phyloP scores from a whole-genome alignment of 2,797 vertebrate genomes.

The Acanthurus leucopareius region DNA sequence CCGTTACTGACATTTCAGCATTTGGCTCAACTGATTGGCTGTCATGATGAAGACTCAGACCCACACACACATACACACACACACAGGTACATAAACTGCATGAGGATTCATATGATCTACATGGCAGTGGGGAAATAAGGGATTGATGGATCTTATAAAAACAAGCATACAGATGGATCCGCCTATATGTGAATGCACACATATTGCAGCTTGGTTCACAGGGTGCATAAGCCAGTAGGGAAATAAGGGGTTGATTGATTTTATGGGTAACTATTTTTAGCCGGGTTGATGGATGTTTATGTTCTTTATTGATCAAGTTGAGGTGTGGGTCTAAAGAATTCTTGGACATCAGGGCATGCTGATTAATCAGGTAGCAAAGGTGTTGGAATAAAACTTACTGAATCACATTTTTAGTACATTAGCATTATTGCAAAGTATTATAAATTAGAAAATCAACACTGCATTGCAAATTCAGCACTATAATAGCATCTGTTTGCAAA shows the following conservation, averaged over 20 bases:
- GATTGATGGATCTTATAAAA: conserved; percentile 61
- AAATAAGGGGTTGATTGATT: conserved; percentile 79
- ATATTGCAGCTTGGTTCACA: conserved; percentile 58
- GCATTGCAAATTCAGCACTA: conserved; percentile 76
- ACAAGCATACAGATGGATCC: conserved; percentile 40
- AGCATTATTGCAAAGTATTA: conserved; percentile 77
- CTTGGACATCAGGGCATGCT: conserved; percentile 48
- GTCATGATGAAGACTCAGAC: conserved; percentile 56
- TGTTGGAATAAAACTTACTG: conserved; percentile 69
- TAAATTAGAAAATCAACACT: conserved; percentile 74
- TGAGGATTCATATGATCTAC: conserved; percentile 45
- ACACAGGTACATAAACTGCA: conserved; percentile 14
- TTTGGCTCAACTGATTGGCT: conserved; percentile 74
- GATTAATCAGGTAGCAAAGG: conserved; percentile 76
- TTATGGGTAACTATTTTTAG: conserved; percentile 81
- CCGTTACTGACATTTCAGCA: conserved; percentile 73
- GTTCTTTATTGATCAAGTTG: conserved; percentile 81
- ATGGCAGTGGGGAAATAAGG: conserved; percentile 54
- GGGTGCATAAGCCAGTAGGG: conserved; percentile 68
- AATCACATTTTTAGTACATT: conserved; percentile 76
- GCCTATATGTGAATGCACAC: conserved; percentile 50
- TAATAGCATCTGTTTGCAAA: conserved; percentile 71
- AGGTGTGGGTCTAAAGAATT: conserved; percentile 70
- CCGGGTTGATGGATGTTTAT: conserved; percentile 83
- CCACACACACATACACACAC: background rate